Percentiles rank a stretch among this genome's conserved stretches.
These are phyloP conservation scores for Fistularia commersonii DNA, from an alignment of 2,797 vertebrate species.

Conservation along the genomic window DNA sequence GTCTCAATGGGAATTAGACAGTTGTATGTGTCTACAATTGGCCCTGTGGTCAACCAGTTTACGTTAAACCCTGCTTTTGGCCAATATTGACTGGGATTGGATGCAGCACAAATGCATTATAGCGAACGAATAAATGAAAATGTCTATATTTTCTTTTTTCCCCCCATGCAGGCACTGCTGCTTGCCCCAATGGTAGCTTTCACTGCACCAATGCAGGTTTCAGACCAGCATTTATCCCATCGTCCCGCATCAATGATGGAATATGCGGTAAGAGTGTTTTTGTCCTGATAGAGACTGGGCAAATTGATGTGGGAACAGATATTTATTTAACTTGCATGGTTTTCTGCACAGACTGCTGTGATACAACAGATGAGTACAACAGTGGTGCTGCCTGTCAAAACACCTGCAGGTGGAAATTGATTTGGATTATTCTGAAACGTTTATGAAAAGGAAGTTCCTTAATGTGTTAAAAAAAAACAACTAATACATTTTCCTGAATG, in stretches of 20 bases:
- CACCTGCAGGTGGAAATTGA: conserved; percentile 81
- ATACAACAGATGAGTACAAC: conserved; percentile 91
- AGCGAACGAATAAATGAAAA: background rate
- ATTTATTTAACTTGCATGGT: background rate
- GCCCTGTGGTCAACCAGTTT: too few species aligned
- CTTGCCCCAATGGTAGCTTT: conserved; percentile 88
- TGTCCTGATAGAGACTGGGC: background rate
- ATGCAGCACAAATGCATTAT: background rate
- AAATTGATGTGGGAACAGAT: background rate
- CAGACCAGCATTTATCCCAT: conserved; percentile 81
- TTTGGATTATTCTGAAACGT: background rate
- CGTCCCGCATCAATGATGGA: conserved; percentile 88
- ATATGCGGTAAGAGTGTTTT: conserved; percentile 80
- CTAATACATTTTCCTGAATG: conserved; percentile 4
- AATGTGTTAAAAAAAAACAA: background rate
- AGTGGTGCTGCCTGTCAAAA: conserved; percentile 86
- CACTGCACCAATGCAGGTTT: conserved; percentile 89
- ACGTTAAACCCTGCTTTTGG: too few species aligned
- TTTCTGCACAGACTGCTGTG: conserved; percentile 83
- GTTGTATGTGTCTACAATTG: too few species aligned
- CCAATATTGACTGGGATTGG: too few species aligned
- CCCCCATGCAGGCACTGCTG: conserved; percentile 78
- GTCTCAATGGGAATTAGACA: too few species aligned
- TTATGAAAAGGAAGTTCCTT: too few species aligned
- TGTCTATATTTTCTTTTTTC: background rate